These are phyloP conservation scores for Lepeophtheirus salmonis DNA, from an alignment of 1,140 invertebrate species.

Conservation along the genomic window DNA sequence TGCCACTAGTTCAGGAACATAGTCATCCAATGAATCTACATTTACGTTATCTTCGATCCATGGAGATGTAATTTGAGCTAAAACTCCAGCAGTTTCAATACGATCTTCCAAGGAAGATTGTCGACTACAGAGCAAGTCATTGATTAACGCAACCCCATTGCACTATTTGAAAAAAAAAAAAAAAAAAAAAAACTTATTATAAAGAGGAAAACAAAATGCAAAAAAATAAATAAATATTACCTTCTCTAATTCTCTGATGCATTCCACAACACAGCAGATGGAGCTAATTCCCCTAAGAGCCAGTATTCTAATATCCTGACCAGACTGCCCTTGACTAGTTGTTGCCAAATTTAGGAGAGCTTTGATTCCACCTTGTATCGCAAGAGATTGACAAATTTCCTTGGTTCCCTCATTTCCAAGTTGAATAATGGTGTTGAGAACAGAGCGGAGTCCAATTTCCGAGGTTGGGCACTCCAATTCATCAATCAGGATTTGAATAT, in stretches of 20 bases:
- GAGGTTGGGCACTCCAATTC: constrained; percentile 18
- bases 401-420: constrained; percentile 30
- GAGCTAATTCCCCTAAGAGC: constrained; percentile 54
- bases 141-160: constrained; percentile 48
- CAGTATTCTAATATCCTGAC: constrained; percentile 37
- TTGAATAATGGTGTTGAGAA: constrained; percentile 22
- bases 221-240: neutral
- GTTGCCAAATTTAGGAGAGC: constrained; percentile 31
- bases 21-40: constrained; percentile 37
- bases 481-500: constrained; percentile 21
- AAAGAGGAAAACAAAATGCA: no score
- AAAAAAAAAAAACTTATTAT: neutral
- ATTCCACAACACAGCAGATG: constrained; percentile 49
- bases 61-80: constrained; percentile 70
- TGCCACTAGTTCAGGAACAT: constrained; percentile 36
- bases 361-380: constrained; percentile 39
- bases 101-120: constrained; percentile 42
- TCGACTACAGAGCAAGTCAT: constrained; percentile 42
- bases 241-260: constrained; percentile 51
- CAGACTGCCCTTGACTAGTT: constrained; percentile 34
- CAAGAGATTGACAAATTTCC: constrained; percentile 40
- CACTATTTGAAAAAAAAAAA: constrained; percentile 32
- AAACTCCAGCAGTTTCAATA: constrained; percentile 56
- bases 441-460: constrained; percentile 21
- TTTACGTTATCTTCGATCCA: constrained; percentile 53